Base-by-base conservation (phyloP, 1,140 invertebrate genomes). In the Campodea augens region DNA sequence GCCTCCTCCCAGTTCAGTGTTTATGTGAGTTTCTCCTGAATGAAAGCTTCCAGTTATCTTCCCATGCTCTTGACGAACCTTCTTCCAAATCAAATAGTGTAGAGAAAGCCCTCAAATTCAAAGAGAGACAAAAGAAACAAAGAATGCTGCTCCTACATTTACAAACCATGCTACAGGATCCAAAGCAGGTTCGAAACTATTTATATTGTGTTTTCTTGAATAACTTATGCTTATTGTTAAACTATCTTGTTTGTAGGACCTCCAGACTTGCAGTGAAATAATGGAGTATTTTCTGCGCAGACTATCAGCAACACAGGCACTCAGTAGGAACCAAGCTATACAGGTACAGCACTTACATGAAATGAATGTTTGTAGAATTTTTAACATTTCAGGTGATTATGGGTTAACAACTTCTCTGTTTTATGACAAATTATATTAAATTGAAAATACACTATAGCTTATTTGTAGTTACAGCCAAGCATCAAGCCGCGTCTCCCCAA, bases 11-110 rank as follows among this genome's bases (percentile, higher is more conserved):
- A 0, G 88, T 96, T 20, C 90, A 95, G 55, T 95, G 91, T 63
- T 68, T 97, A 4, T 96, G 91, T 66, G 91, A 96, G 63, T 96
- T 95, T 63, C 66, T 96, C 20, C 70, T 93, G 1, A 87, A 85
- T 19, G 79, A 78, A 1, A 71, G 69, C 0, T 10, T 32, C 7
- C 27, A 32, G 43, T 43, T 19, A 45, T 38, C 27, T 10, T 15
- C 15, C 7, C 7, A 32, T 32, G 27, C 27, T 32, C 7, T 15
- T 32, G 27, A 15, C 7, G 27, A 15, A 15, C 7, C 27, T 32
- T 7, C 27, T 15, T 7, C 27, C 7, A 15, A 15, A 32, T 7
- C 7, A 15, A 32, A 32, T 7, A 15, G 7, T 32, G 27, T 15
- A 32, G 27, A 32, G 27, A 32, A 32, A 15, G 15, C 7, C 27